Base-by-base conservation (phyloP, 2,113 vertebrate genomes). In the Paracanthobrama guichenoti region DNA sequence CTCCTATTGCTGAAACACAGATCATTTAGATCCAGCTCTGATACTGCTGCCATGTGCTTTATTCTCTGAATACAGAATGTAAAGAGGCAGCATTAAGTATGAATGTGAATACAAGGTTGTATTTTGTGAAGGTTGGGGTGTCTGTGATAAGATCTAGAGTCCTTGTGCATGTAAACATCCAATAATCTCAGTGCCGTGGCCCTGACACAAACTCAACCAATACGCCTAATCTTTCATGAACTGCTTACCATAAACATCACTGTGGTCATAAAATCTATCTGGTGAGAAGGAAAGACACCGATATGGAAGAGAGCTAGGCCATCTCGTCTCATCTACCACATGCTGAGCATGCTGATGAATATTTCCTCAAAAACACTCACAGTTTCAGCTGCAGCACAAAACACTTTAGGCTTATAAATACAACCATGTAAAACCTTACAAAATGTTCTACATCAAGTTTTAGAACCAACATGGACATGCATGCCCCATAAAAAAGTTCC, bases 371-470 rank as follows among this genome's bases (percentile, higher is more conserved):
- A 64, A 44, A 55, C 35, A 60, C 66, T 39, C 9, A 22, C 5
- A 35, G 66, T 39, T 39, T 35, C 64, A 28, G n/a, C 35, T 24
- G 67, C 14, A 73, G 48, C 13, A 60, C n/a, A 57, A 16, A 46
- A 28, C 6, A n/a, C 53, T 5, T 46, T 46, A 59, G 13, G 22
- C 81, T 64, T 60, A 64, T 22, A 50, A 75, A 80, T 31, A 66
- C 86, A 86, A 48, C 48, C 11, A 35, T 80, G 78, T 75, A 55
- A 55, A 55, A 55, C 53, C 62, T 64, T 60, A 81, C 62, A 77
- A 75, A 57, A 82, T 53, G 42, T 48, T 48, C 71, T 72, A 24
- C 2, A 22, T 78, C 20, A 13, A 77, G 44, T 77, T 66, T 50
- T 31, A 64, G 46, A 69, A 53, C 26, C 46, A n/a, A 20, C 35